Evolutionary conservation across 1,140 invertebrate species (phyloP).

Genomic region (Zelostemma sp.): DNA sequence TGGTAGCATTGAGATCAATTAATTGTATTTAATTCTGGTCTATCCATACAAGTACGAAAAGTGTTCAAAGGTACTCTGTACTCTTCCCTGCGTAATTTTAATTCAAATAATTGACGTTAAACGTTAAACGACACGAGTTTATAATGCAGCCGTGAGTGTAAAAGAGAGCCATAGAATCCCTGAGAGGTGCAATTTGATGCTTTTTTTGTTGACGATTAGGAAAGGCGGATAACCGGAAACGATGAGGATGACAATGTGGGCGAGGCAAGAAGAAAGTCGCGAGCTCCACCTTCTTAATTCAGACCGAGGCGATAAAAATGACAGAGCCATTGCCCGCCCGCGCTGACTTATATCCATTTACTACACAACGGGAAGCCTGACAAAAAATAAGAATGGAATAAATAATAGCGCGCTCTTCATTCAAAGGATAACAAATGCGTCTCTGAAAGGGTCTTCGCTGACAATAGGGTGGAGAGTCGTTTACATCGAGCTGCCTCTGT

Average conservation of each 20-base stretch:
- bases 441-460: slow-evolving; percentile 63
- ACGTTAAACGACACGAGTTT: no score
- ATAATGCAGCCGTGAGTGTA: no score
- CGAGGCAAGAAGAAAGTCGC: slow-evolving; percentile 42
- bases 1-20: no score
- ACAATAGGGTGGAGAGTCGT: slow-evolving; percentile 65
- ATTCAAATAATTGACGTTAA: no score
- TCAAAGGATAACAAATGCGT: slow-evolving; percentile 70
- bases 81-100: no score
- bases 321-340: slow-evolving; percentile 67
- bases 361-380: slow-evolving; percentile 65
- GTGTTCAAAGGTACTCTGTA: no score
- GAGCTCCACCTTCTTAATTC: slow-evolving; percentile 70
- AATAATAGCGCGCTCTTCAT: slow-evolving; percentile 69
- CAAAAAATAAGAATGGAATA: slow-evolving; percentile 70
- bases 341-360: slow-evolving; percentile 70
- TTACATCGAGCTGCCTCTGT: slow-evolving; percentile 58
- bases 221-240: slow-evolving; percentile 24
- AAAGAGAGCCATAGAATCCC: no score
- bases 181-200: not conserved
- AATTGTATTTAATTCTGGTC: no score
- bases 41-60: no score
- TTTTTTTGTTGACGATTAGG: slow-evolving; percentile 47
- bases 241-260: slow-evolving; percentile 42
- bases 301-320: slow-evolving; percentile 70